Evolutionary conservation across 1,140 invertebrate genomes (phyloP).

Genomic region (Rhopalosiphum padi): DNA sequence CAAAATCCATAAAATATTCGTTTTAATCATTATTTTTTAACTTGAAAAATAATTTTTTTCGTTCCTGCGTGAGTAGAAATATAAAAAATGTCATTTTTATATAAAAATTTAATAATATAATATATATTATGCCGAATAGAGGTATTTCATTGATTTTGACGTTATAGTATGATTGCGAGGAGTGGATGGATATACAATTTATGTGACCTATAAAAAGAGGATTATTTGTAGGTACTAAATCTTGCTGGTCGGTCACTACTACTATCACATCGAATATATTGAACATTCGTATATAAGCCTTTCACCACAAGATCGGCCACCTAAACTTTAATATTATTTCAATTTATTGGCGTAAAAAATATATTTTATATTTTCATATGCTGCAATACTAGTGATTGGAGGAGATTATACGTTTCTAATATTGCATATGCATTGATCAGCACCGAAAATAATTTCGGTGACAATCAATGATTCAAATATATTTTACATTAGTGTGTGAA

Average conservation of each 20-base stretch:
- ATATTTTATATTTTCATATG: background rate
- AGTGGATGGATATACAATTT: slow-evolving; percentile 2
- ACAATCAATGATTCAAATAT: background rate
- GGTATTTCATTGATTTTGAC: background rate
- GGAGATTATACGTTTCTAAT: background rate
- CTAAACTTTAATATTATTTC: background rate
- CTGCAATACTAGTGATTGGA: background rate
- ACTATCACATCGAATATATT: background rate
- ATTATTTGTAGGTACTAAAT: slow-evolving; percentile 23
- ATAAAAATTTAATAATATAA: background rate
- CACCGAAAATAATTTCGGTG: background rate
- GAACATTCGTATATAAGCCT: background rate
- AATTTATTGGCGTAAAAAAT: background rate
- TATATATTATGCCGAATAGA: background rate
- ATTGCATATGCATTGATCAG: background rate
- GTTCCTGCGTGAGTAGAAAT: background rate
- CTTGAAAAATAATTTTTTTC: background rate
- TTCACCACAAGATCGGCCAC: background rate
- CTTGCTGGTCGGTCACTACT: background rate
- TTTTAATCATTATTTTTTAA: background rate
- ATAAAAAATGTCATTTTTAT: background rate
- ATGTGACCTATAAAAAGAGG: slow-evolving; percentile 29
- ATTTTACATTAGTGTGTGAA: background rate
- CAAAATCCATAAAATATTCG: background rate
- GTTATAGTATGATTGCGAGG: background rate